These are phyloP conservation scores for Andrena haemorrhoa DNA, from an alignment of 2,888 invertebrate genomes.

Conservation along the genomic window DNA sequence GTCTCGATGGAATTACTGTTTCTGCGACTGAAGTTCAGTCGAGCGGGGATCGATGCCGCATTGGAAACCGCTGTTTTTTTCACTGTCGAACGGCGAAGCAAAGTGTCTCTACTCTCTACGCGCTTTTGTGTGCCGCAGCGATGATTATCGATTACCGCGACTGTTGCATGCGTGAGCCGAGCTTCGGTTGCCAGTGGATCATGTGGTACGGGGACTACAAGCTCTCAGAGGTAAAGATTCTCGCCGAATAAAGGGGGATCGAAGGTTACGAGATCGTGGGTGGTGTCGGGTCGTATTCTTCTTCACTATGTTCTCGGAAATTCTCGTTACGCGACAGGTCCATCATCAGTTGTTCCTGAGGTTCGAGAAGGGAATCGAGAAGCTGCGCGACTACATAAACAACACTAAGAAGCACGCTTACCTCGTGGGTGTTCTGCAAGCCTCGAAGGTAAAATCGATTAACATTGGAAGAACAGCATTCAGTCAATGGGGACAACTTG, in stretches of 20 bases:
- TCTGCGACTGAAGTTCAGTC: neutral
- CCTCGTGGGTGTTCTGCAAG: constrained; percentile 72
- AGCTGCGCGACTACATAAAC: constrained; percentile 69
- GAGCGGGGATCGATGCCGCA: neutral
- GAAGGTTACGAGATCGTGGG: neutral
- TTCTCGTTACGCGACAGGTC: constrained; percentile 63
- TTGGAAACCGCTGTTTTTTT: neutral
- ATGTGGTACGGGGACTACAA: constrained; percentile 82
- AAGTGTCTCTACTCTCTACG: neutral
- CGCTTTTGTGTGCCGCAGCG: constrained; percentile 63
- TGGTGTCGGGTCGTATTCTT: neutral
- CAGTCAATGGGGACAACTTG: neutral
- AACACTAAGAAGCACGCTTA: constrained; percentile 69
- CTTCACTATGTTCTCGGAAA: neutral
- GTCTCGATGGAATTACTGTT: neutral
- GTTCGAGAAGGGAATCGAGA: constrained; percentile 74
- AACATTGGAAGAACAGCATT: neutral
- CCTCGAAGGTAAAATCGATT: constrained; percentile 70
- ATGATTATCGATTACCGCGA: constrained; percentile 81
- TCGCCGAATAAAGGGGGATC: neutral
- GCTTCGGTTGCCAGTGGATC: constrained; percentile 81
- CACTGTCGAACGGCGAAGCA: neutral
- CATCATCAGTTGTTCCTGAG: constrained; percentile 70
- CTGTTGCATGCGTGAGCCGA: constrained; percentile 78
- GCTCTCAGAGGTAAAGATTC: constrained; percentile 77